Evolutionary conservation across 2,113 vertebrate genomes (phyloP).

Genomic region (Castor canadensis): DNA sequence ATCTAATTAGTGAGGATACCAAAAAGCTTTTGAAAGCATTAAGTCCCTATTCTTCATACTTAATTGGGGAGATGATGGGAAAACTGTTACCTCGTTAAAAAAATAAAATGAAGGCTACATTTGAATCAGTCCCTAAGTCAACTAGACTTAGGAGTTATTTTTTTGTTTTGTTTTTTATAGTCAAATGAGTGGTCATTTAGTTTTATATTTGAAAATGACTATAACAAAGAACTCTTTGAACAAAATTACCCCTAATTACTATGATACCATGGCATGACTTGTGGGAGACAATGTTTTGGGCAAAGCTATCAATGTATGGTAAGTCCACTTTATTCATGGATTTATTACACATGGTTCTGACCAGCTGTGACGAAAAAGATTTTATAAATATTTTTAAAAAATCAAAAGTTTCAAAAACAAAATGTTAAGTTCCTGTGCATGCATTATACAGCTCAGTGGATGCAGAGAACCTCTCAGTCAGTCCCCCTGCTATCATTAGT

Average conservation of each 20-base stretch:
- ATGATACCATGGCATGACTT: neutral
- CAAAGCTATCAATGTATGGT: neutral
- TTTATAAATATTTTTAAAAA: no score
- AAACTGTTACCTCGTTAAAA: neutral
- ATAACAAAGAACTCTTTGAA: neutral
- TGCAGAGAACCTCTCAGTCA: no score
- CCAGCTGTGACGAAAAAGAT: no score
- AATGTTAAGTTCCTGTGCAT: no score
- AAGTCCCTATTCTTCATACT: neutral
- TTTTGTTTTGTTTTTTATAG: neutral
- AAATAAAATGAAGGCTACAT: neutral
- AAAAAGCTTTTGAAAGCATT: neutral
- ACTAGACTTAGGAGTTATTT: neutral
- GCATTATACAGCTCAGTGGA: no score
- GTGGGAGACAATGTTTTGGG: neutral
- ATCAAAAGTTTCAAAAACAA: no score
- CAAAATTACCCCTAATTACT: neutral
- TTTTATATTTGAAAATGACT: neutral
- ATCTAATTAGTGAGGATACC: neutral
- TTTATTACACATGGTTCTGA: no score
- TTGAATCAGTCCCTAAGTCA: neutral
- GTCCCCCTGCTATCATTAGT: no score
- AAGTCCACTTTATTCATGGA: no score
- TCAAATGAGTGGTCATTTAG: neutral
- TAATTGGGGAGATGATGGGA: neutral